phyloP scores from a whole-genome alignment of 1,140 invertebrate genomes.

The Calycopis cecrops region DNA sequence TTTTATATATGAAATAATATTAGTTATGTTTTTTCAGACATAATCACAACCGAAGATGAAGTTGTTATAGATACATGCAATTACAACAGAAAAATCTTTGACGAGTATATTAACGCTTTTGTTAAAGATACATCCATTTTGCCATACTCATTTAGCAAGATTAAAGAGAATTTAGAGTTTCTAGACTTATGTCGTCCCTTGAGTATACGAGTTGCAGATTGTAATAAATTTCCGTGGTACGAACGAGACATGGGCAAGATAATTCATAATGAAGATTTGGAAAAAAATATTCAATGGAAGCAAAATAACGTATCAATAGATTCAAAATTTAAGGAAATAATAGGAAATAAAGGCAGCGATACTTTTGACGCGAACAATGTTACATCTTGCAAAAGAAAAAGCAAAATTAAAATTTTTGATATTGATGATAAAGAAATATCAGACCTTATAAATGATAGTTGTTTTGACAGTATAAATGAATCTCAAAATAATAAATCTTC shows the following conservation, averaged over 20 bases:
- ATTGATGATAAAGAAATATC: too few species aligned
- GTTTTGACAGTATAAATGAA: too few species aligned
- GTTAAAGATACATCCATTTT: constrained; percentile 10
- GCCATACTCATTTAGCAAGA: constrained; percentile 22
- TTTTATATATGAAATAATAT: not conserved
- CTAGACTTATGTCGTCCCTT: constrained; percentile 26
- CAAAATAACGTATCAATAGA: not conserved
- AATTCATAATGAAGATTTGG: not conserved
- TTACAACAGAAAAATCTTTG: not conserved
- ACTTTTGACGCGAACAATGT: too few species aligned
- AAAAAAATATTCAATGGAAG: not conserved
- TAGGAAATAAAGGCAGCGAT: not conserved
- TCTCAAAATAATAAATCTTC: too few species aligned
- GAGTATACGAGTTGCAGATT: constrained; percentile 37
- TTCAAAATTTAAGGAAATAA: constrained; percentile 1
- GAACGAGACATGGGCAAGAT: not conserved
- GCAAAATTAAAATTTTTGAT: too few species aligned
- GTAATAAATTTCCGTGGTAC: constrained; percentile 29
- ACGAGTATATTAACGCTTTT: not conserved
- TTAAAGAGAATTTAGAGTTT: constrained; percentile 20
- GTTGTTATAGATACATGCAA: not conserved
- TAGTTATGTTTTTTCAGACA: not conserved
- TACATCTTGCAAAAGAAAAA: too few species aligned
- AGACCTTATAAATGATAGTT: too few species aligned
- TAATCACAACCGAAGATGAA: constrained; percentile 6